phyloP scores from a whole-genome alignment of 2,797 vertebrate genomes.

The Rhinichthys osculus region DNA sequence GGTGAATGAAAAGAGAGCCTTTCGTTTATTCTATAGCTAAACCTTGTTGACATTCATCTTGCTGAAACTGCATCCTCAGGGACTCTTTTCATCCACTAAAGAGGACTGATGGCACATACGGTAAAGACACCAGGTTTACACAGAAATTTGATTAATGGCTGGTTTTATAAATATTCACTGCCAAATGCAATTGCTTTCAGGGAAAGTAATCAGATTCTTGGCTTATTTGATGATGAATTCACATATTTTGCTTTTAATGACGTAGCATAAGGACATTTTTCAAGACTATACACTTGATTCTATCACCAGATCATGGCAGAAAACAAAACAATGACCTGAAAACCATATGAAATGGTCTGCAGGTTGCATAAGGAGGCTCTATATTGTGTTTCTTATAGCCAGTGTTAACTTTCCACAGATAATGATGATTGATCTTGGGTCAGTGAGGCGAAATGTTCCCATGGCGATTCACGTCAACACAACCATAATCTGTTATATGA shows the following conservation, averaged over 20 bases:
- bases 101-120: neutral
- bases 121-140: slow-evolving; percentile 14
- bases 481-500: slow-evolving; percentile 44
- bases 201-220: slow-evolving; percentile 1
- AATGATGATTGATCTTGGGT: slow-evolving; percentile 43
- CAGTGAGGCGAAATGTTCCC: slow-evolving; percentile 26
- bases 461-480: slow-evolving; percentile 28
- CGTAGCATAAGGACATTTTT: neutral
- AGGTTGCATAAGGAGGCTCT: slow-evolving; percentile 1
- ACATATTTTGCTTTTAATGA: slow-evolving; percentile 1
- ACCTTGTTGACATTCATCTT: slow-evolving; percentile 39
- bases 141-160: slow-evolving; percentile 26
- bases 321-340: slow-evolving; percentile 19
- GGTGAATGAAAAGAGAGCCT: slow-evolving; percentile 19
- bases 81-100: slow-evolving; percentile 14
- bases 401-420: slow-evolving; percentile 33
- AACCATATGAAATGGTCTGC: neutral
- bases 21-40: slow-evolving; percentile 6
- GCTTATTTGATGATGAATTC: slow-evolving; percentile 2
- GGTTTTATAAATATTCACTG: slow-evolving; percentile 23
- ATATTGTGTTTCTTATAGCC: slow-evolving; percentile 30
- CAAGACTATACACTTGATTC: neutral
- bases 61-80: slow-evolving; percentile 1
- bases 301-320: neutral
- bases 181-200: slow-evolving; percentile 21